phyloP scores from a whole-genome alignment of 2,797 vertebrate species.

The Malurus leucopterus region DNA sequence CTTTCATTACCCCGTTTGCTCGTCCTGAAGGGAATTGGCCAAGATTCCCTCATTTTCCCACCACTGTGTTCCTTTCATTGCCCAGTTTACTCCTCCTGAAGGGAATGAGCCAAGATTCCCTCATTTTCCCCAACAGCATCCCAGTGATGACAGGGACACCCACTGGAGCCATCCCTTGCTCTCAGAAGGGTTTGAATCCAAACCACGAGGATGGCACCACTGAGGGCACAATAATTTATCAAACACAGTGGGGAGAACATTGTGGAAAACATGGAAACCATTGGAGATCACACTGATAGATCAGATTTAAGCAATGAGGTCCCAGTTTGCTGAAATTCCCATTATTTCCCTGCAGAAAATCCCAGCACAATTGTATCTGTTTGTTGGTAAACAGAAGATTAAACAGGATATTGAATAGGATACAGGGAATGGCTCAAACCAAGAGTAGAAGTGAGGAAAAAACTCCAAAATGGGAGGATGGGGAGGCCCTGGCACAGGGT shows the following conservation, averaged over 20 bases:
- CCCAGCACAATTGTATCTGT: not conserved
- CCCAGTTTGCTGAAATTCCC: not conserved
- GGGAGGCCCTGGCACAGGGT: not conserved
- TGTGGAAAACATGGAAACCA: not conserved
- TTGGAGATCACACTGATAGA: not conserved
- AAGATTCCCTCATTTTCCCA: not conserved
- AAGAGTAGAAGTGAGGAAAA: not conserved
- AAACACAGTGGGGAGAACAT: not conserved
- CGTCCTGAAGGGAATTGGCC: not conserved
- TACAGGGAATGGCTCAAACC: too few species aligned
- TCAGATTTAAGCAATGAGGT: not conserved
- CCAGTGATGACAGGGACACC: not conserved
- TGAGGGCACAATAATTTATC: not conserved
- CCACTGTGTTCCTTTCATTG: slow-evolving; percentile 2
- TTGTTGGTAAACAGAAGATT: not conserved
- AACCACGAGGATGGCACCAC: not conserved
- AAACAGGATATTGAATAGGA: not conserved
- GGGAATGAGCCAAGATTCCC: not conserved
- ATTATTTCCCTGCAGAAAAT: not conserved
- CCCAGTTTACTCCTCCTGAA: not conserved
- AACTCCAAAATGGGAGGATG: not conserved
- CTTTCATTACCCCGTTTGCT: not conserved
- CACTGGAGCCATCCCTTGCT: not conserved
- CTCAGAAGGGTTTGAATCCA: not conserved
- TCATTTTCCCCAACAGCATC: not conserved